These are phyloP conservation scores for Campodea augens DNA, from an alignment of 1,140 invertebrate genomes.

Conservation along the genomic window DNA sequence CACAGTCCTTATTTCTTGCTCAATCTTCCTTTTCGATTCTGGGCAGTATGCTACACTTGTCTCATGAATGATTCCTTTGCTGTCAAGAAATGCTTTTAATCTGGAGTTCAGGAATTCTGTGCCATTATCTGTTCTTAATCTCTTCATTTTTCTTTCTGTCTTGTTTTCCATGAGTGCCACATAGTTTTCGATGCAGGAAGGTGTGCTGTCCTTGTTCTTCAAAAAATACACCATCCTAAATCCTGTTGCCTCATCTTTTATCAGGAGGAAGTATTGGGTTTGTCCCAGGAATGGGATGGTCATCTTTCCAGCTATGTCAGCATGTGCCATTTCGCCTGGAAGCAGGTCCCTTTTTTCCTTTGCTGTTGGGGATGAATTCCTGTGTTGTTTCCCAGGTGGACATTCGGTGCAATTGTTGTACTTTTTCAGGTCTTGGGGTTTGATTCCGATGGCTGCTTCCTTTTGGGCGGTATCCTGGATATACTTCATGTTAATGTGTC, in stretches of 20 bases:
- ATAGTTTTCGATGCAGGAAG: constrained; percentile 14
- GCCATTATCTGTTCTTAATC: constrained; percentile 23
- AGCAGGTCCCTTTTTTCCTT: too few species aligned
- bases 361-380: too few species aligned
- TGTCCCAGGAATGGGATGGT: constrained; percentile 17
- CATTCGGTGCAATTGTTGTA: too few species aligned
- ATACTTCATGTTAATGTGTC: too few species aligned
- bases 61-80: constrained; percentile 18
- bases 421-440: too few species aligned
- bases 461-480: too few species aligned
- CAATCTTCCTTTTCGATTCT: constrained; percentile 22
- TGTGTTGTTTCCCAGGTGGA: too few species aligned
- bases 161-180: constrained; percentile 13
- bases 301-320: constrained; percentile 22
- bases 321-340: constrained; percentile 19
- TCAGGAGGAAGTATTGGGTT: constrained; percentile 15
- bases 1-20: constrained; percentile 20
- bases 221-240: constrained; percentile 19
- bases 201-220: constrained; percentile 18
- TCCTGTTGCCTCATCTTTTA: constrained; percentile 22
- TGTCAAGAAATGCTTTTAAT: constrained; percentile 12
- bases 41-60: constrained; percentile 22
- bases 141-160: constrained; percentile 18
- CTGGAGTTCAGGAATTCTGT: constrained; percentile 20
- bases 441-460: too few species aligned